Base-by-base conservation (phyloP, 2,113 vertebrate genomes). In the Dicerorhinus sumatrensis region DNA sequence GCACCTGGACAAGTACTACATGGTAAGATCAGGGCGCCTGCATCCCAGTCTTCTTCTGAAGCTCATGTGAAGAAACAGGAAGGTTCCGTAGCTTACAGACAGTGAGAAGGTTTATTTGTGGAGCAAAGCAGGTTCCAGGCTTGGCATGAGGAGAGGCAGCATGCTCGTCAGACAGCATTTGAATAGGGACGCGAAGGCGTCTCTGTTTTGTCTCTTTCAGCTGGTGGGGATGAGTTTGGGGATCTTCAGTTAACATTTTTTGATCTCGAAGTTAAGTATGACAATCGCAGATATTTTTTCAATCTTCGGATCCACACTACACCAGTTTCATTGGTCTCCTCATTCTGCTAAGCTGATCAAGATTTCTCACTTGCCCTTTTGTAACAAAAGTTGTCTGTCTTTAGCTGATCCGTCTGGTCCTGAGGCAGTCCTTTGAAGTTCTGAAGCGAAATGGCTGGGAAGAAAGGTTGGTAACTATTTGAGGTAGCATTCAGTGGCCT, bases 381-480 rank as follows among this genome's bases (percentile, higher is more conserved):
- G 0, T 95, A 89, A 98, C 63, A 42, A 29, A 54, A 14, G 81
- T 81, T 98, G 58, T 98, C 87, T 62, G 58, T 89, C 95, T 51
- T 42, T 96, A 99, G 99, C 97, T 99, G 39, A 99, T 99, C 89
- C 99, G 99, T 54, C 99, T 99, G 98, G 97, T 99, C 97, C 99
- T 99, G 98, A 98, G 99, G 91, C 99, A 99, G 54, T 99, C 98
- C 18, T 99, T 99, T 93, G 99, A 99, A 97, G 97, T 99, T 63
- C 98, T 99, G 97, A 99, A 98, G 98, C 99, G 95, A 94, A 99
- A 75, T 8, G 87, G 97, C 79, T 99, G 99, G 99, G 99, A 99
- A 33, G 98, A 98, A 93, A 99, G 99, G 99, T 99, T 97, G 97
- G 86, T 94, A 72, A 62, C 77, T 63, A 12, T 25, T 93, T 10